These are phyloP conservation scores for Gymnocypris eckloni DNA, from an alignment of 2,797 vertebrate species.

Conservation along the genomic window DNA sequence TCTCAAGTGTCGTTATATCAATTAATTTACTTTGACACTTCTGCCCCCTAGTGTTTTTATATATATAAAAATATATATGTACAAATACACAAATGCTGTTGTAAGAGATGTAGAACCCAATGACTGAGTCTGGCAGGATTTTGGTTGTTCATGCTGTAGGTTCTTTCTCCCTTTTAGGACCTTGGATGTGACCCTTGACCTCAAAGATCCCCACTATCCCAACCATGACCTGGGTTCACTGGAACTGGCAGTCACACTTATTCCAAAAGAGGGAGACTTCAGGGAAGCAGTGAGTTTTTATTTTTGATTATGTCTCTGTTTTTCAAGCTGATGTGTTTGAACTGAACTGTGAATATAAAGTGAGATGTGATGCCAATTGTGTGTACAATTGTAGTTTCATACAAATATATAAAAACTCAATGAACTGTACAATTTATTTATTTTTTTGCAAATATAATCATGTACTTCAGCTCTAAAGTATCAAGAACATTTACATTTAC, in stretches of 20 bases:
- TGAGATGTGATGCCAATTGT: not conserved
- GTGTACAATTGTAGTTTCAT: not conserved
- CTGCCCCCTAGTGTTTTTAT: slow-evolving; percentile 37
- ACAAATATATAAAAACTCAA: not conserved
- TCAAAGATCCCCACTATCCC: slow-evolving; percentile 92
- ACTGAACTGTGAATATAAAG: not conserved
- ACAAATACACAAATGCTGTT: not conserved
- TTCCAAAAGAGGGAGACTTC: slow-evolving; percentile 85
- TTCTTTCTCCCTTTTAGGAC: slow-evolving; percentile 71
- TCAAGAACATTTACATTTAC: not conserved
- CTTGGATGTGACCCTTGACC: slow-evolving; percentile 85
- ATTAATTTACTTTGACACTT: slow-evolving; percentile 11
- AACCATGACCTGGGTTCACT: slow-evolving; percentile 89
- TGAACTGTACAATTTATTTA: not conserved
- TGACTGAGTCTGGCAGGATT: not conserved
- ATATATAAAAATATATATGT: not conserved
- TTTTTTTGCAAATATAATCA: too few species aligned
- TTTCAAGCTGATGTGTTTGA: not conserved
- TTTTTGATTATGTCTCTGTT: not conserved
- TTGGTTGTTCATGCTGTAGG: slow-evolving; percentile 2
- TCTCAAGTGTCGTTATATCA: not conserved
- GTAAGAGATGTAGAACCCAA: not conserved
- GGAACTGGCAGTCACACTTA: slow-evolving; percentile 82
- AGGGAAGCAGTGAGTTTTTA: slow-evolving; percentile 84
- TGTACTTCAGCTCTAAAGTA: not conserved